Percentiles rank a stretch among this genome's conserved stretches.
Evolutionary conservation across 2,797 vertebrate species (phyloP).

Genomic region (Anableps anableps): DNA sequence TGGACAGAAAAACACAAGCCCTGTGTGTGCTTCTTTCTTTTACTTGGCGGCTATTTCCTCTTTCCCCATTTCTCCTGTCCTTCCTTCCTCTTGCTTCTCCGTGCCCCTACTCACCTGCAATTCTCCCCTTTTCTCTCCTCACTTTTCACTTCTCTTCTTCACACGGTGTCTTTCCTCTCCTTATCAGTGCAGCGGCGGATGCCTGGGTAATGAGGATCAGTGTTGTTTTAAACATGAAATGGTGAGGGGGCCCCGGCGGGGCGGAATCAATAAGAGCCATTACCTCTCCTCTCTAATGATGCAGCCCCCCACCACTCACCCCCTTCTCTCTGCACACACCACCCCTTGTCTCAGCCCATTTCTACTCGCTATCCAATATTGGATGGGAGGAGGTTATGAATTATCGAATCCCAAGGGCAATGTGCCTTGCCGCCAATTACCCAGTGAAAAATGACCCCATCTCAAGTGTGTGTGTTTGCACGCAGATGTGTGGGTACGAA

Average conservation of each 20-base stretch:
- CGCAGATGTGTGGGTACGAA: conserved; percentile 37
- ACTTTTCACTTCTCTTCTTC: conserved; percentile 29
- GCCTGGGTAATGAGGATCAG: conserved; percentile 84
- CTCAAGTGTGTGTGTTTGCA: conserved; percentile 45
- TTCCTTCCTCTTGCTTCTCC: conserved; percentile 2
- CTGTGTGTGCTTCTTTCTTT: conserved; percentile 33
- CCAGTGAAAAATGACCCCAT: conserved; percentile 79
- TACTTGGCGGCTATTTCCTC: conserved; percentile 35
- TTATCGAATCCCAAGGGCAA: conserved; percentile 84
- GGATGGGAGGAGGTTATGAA: conserved; percentile 85
- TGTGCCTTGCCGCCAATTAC: conserved; percentile 80
- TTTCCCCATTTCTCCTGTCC: background rate
- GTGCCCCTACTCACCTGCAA: conserved; percentile 8
- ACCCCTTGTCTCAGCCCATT: conserved; percentile 77
- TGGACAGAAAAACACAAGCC: conserved; percentile 58
- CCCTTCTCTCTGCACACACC: conserved; percentile 41
- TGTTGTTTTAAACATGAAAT: conserved; percentile 89
- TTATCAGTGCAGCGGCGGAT: conserved; percentile 66
- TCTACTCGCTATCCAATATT: conserved; percentile 79
- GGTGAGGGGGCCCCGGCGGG: conserved; percentile 72
- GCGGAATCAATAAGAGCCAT: conserved; percentile 84
- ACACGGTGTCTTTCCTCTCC: conserved; percentile 46
- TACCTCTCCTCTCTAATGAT: conserved; percentile 84
- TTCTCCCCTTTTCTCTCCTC: conserved; percentile 18
- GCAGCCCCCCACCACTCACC: conserved; percentile 34